Evolutionary conservation across 1,140 invertebrate genomes (phyloP).

Genomic region (Samia ricini): DNA sequence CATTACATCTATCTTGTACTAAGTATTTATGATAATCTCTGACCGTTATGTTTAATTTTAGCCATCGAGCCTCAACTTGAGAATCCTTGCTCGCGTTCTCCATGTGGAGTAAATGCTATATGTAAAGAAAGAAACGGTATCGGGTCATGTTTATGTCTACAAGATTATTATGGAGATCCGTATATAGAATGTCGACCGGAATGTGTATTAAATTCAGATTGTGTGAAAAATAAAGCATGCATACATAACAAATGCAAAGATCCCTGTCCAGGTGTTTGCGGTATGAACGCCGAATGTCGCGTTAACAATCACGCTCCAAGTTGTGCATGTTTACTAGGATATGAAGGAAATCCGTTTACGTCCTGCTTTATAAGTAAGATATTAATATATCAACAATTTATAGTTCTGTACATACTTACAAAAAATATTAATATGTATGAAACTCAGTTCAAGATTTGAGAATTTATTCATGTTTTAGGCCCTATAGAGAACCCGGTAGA

Average conservation of each 20-base stretch:
- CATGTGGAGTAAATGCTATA: constrained; percentile 89
- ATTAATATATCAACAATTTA: constrained; percentile 1
- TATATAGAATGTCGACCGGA: constrained; percentile 86
- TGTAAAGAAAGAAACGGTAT: constrained; percentile 86
- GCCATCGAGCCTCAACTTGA: constrained; percentile 65
- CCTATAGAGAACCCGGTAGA: constrained; percentile 74
- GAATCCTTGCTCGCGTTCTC: constrained; percentile 81
- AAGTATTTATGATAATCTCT: background rate
- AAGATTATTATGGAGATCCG: constrained; percentile 85
- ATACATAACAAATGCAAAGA: constrained; percentile 82
- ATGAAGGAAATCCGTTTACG: constrained; percentile 86
- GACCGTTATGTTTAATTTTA: constrained; percentile 34
- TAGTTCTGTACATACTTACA: background rate
- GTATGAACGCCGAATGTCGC: constrained; percentile 83
- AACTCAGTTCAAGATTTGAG: constrained; percentile 14
- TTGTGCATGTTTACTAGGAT: constrained; percentile 83
- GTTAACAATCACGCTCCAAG: constrained; percentile 84
- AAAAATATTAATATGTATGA: constrained; percentile 6
- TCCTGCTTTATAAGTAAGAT: constrained; percentile 72
- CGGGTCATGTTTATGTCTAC: constrained; percentile 84
- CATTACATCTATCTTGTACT: background rate
- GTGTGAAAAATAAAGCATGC: constrained; percentile 80
- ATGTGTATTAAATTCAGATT: constrained; percentile 84
- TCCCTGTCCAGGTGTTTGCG: constrained; percentile 82
- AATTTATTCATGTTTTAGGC: constrained; percentile 46